Base-by-base conservation (phyloP, 2,888 invertebrate species). In the Chloroclystis v-ata region DNA sequence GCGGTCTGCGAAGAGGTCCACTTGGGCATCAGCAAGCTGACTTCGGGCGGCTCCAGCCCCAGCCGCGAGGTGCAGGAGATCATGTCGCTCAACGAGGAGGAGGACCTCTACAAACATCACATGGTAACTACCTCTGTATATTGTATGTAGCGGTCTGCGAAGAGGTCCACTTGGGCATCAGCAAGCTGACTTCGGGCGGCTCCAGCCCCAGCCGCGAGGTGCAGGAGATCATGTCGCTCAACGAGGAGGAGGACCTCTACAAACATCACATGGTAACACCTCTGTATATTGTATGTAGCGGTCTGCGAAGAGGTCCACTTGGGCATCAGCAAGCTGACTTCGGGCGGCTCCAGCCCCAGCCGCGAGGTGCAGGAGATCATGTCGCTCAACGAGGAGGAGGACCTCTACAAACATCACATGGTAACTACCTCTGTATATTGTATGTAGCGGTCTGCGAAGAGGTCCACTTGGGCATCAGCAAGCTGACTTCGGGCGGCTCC, bases 51-150 rank as follows among this genome's bases (percentile, higher is more conserved):
- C 9, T 96, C 96, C 50, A 96, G 95, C 74, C 96, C 97, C 4
- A 96, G 96, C 65, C 89, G 95, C 13, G 97, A 97, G 82, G 97
- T 97, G 13, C 93, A 95, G 72, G 94, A 96, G 82, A 97, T 97
- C 59, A 89, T 97, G 74, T 92, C 93, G 4, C 89, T 93, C 32
- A 92, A 91, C 58, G 78, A 77, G 57, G 78, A 78, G 26, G 63
- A 65, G 28, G 57, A 69, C 12, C 81, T 71, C 61, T 83, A 73
- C 57, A 75, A 78, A 54, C 72, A 72, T 28, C 49, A 64, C 20
- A 32, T 62, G 61, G 67, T 67, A 30, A 1, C 13, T 30, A 30
- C n/a, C n/a, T n/a, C 13, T 8, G 1, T 5, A 6, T 13, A 30
- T 26, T 9, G 20, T 26, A 6, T 7, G 9, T 8, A 26, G 26